Percentiles rank a stretch among this genome's conserved stretches.
These are phyloP conservation scores for Rachycentron canadum DNA, from an alignment of 2,797 vertebrate genomes.

Conservation along the genomic window DNA sequence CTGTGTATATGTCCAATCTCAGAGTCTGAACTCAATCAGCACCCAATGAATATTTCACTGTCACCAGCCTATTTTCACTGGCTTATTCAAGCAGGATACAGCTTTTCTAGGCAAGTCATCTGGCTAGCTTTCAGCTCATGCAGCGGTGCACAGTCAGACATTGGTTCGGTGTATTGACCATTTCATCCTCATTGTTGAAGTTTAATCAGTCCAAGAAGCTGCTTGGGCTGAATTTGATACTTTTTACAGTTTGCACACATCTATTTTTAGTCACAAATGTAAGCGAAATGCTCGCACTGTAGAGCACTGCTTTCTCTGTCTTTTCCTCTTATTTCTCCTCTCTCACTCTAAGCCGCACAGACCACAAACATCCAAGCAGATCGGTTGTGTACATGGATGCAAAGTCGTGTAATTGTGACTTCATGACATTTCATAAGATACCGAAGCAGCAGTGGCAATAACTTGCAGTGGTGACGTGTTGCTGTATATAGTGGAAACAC, in stretches of 20 bases:
- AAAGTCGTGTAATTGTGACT: background rate
- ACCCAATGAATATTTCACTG: too few species aligned
- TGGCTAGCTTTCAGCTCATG: background rate
- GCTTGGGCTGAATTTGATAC: background rate
- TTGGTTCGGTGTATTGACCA: too few species aligned
- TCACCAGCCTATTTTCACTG: background rate
- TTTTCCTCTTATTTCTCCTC: background rate
- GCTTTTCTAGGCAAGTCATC: background rate
- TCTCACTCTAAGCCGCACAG: background rate
- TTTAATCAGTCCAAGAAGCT: background rate
- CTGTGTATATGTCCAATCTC: background rate
- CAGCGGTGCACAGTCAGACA: too few species aligned
- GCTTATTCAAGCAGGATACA: background rate
- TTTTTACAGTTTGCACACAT: background rate
- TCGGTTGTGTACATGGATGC: background rate
- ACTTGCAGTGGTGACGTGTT: too few species aligned
- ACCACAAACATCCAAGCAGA: too few species aligned
- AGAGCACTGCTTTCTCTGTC: background rate
- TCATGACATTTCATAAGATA: background rate
- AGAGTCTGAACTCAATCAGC: too few species aligned
- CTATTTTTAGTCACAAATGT: background rate
- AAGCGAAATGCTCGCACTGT: background rate
- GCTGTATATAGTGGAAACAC: too few species aligned
- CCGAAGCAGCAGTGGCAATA: background rate
- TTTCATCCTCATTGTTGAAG: background rate